These are phyloP conservation scores for Plagodis pulveraria DNA, from an alignment of 2,888 invertebrate genomes.

Conservation along the genomic window DNA sequence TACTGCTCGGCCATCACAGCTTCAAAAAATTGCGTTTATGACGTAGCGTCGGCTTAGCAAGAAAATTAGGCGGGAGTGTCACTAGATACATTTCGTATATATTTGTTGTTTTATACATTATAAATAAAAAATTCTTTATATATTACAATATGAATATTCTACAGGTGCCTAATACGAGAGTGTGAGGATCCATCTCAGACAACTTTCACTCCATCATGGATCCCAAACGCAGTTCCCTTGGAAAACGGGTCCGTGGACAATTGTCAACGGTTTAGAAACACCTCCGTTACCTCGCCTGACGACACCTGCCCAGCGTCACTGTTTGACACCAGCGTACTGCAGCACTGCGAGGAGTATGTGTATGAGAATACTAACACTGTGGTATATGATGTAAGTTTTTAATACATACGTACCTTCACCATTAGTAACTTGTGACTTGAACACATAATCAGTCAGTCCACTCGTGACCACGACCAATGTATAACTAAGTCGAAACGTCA, in stretches of 20 bases:
- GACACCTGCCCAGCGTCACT: conserved; percentile 54
- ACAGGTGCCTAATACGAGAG: conserved; percentile 55
- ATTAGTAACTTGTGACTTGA: no score
- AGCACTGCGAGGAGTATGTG: conserved; percentile 55
- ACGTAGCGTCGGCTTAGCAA: no score
- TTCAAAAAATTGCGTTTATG: no score
- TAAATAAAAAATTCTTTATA: no score
- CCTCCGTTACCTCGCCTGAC: conserved; percentile 10
- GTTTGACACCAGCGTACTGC: conserved; percentile 49
- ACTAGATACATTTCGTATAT: no score
- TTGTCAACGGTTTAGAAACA: conserved; percentile 69
- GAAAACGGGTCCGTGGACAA: conserved; percentile 60
- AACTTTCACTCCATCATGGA: conserved; percentile 70
- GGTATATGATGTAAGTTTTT: conserved; percentile 67
- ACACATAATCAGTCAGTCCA: no score
- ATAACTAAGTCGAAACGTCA: no score
- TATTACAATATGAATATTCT: neutral
- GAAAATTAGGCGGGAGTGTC: no score
- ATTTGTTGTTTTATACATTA: no score
- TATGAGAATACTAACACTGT: conserved; percentile 63
- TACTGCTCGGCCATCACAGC: no score
- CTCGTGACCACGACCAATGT: no score
- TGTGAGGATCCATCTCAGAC: conserved; percentile 48
- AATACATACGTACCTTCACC: no score
- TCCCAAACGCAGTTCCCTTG: conserved; percentile 69